These are phyloP conservation scores for Siphamia tubifer DNA, from an alignment of 2,113 vertebrate species.

Conservation along the genomic window DNA sequence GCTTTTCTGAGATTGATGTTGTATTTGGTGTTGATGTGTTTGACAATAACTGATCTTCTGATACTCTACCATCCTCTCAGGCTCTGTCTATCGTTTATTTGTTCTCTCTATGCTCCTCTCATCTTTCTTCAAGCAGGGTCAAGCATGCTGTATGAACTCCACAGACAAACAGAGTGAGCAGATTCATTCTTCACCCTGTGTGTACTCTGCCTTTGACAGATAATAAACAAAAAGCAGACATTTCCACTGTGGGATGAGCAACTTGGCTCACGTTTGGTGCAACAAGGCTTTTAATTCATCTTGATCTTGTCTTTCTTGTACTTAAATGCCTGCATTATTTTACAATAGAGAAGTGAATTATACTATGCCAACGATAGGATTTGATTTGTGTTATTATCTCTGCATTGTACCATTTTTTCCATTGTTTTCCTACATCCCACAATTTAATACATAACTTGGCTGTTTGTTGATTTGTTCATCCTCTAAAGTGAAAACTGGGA, in stretches of 20 bases:
- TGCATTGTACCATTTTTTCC: too few species aligned
- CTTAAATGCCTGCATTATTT: too few species aligned
- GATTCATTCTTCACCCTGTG: background rate
- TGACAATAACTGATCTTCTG: background rate
- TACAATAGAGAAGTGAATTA: too few species aligned
- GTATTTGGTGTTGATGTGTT: background rate
- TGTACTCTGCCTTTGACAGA: background rate
- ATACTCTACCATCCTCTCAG: background rate
- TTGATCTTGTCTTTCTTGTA: background rate
- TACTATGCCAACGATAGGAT: too few species aligned
- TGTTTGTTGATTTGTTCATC: too few species aligned
- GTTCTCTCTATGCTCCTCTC: background rate
- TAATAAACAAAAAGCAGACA: background rate
- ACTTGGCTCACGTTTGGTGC: background rate
- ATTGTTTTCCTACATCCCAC: too few species aligned
- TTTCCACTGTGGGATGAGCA: background rate
- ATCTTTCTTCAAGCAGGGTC: background rate
- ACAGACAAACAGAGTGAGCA: background rate
- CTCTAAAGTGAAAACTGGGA: too few species aligned
- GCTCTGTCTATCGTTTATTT: background rate
- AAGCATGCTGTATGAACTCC: background rate
- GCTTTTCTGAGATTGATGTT: background rate
- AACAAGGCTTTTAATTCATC: background rate
- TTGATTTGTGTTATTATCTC: too few species aligned
- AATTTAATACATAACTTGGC: too few species aligned